Percentiles rank a stretch among this genome's conserved stretches.
Conservation (phyloP, 2,797 vertebrate species). For the Crenichthys baileyi region DNA sequence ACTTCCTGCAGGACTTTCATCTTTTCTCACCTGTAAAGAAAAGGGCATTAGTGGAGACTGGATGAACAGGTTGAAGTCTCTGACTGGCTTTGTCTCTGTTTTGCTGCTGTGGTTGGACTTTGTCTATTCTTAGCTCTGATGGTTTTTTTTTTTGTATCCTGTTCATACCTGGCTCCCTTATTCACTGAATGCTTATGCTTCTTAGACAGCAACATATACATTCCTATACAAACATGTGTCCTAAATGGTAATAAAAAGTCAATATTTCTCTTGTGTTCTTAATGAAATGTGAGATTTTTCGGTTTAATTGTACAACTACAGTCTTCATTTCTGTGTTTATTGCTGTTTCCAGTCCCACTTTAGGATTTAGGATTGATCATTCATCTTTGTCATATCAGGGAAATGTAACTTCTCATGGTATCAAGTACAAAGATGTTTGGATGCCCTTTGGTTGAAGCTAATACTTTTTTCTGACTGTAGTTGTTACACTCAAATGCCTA, state of each 20-base stretch:
- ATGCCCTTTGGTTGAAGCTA: not conserved
- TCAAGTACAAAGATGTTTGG: not conserved
- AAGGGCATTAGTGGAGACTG: slow-evolving; percentile 65
- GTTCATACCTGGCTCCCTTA: slow-evolving; percentile 29
- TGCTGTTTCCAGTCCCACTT: not conserved
- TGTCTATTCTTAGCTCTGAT: slow-evolving; percentile 70
- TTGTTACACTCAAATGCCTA: not conserved
- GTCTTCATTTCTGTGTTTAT: not conserved
- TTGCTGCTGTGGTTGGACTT: slow-evolving; percentile 45
- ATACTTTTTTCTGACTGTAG: not conserved
- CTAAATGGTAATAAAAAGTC: too few relatives aligned
- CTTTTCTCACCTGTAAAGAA: slow-evolving; percentile 66
- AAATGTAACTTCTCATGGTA: not conserved
- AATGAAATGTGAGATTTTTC: not conserved
- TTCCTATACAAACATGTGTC: not conserved
- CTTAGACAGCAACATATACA: slow-evolving; percentile 12
- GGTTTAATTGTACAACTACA: not conserved
- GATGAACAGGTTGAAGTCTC: slow-evolving; percentile 73
- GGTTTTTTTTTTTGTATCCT: slow-evolving; percentile 64
- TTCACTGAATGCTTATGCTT: slow-evolving; percentile 11
- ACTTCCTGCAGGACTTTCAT: slow-evolving; percentile 67
- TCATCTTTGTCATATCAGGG: not conserved
- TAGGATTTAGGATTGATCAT: too few relatives aligned
- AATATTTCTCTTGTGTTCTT: not conserved
- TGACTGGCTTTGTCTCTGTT: slow-evolving; percentile 67